A percentile compares a stretch with the other conserved stretches of the same genome.
Conservation (phyloP, 1,140 invertebrate genomes). For the Zeugodacus cucurbitae region DNA sequence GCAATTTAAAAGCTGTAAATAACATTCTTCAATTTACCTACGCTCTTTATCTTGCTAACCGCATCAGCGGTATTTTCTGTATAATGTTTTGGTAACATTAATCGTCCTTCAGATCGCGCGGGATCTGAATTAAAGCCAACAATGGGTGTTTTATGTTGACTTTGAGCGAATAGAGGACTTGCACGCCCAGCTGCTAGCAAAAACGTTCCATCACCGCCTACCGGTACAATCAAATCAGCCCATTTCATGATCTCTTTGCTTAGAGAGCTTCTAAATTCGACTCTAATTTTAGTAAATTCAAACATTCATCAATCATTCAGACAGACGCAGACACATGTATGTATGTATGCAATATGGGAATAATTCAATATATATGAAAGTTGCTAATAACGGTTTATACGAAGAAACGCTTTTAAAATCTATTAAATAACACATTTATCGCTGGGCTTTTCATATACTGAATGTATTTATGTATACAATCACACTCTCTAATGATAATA, state of each 20-base stretch:
- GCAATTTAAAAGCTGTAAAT: conserved; percentile 28
- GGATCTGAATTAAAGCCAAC: conserved; percentile 99
- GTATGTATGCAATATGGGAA: background rate
- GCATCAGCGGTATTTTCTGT: conserved; percentile 76
- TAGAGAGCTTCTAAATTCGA: conserved; percentile 68
- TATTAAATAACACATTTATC: no score
- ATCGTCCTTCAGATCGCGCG: conserved; percentile 88
- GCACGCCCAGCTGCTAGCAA: conserved; percentile 84
- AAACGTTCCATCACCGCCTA: conserved; percentile 98
- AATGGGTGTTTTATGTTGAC: conserved; percentile 81
- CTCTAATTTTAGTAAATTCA: conserved; percentile 51
- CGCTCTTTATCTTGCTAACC: conserved; percentile 74
- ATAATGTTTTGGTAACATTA: conserved; percentile 87
- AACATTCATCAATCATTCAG: conserved; percentile 32
- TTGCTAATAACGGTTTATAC: background rate
- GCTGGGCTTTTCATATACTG: no score
- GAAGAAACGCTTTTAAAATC: background rate
- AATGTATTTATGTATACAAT: background rate
- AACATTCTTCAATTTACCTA: conserved; percentile 48
- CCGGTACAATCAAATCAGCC: conserved; percentile 94
- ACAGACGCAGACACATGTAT: conserved; percentile 12
- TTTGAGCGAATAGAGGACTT: conserved; percentile 65
- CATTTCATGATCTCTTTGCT: conserved; percentile 83
- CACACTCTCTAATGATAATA: no score
- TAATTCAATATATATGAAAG: background rate